phyloP scores from a whole-genome alignment of 2,113 vertebrate species.

The Aepyceros melampus region DNA sequence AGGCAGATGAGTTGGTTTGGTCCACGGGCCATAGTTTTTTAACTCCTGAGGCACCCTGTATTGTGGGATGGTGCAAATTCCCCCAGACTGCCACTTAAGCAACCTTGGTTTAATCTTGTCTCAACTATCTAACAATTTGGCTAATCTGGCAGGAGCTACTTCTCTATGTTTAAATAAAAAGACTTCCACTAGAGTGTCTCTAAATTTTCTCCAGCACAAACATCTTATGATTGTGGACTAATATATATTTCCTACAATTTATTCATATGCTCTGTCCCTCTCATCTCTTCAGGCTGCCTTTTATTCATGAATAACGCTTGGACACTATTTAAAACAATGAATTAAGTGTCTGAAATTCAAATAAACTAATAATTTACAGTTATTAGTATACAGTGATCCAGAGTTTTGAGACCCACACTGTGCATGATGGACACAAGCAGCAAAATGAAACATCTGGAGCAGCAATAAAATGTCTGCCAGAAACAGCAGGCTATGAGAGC shows the following conservation, averaged over 20 bases:
- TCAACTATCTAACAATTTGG: not conserved
- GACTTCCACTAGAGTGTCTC: not conserved
- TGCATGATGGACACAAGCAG: not conserved
- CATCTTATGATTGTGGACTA: not conserved
- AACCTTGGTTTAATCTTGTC: not conserved
- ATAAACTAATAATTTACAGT: not conserved
- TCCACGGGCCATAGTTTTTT: fast-evolving
- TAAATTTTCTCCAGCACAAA: not conserved
- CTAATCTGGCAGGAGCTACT: not conserved
- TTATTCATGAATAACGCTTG: not conserved
- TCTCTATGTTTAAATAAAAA: not conserved
- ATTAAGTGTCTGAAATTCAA: not conserved
- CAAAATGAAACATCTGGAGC: constrained; percentile 35
- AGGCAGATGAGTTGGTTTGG: not conserved
- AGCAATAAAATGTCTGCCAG: constrained; percentile 23
- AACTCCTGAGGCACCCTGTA: fast-evolving
- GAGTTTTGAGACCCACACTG: not conserved
- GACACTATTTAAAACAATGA: not conserved
- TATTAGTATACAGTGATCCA: not conserved
- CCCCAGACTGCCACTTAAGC: not conserved
- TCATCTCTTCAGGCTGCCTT: not conserved
- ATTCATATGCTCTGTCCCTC: not conserved
- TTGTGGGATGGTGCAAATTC: fast-evolving
- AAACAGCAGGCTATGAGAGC: constrained; percentile 46
- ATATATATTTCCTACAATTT: not conserved